phyloP scores from a whole-genome alignment of 2,888 invertebrate genomes.

The Hartigia nigra region DNA sequence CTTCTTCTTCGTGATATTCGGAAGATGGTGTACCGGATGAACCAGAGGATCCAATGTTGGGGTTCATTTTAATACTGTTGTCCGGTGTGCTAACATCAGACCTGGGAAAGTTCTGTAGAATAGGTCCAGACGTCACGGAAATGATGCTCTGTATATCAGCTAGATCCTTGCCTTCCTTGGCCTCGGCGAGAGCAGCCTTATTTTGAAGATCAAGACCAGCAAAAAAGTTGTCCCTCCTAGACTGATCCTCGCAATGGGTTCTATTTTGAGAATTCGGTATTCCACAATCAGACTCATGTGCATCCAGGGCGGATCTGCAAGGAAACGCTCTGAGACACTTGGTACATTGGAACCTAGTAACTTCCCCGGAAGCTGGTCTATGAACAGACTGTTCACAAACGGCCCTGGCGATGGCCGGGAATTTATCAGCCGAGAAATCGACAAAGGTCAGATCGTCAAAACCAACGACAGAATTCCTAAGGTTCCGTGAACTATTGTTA shows the following conservation, averaged over 20 bases:
- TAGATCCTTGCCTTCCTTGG: constrained; percentile 74
- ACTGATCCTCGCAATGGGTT: constrained; percentile 70
- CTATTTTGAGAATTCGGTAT: constrained; percentile 73
- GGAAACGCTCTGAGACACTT: constrained; percentile 80
- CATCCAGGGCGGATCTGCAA: constrained; percentile 75
- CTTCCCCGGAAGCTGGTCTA: constrained; percentile 69
- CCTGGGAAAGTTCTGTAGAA: constrained; percentile 48
- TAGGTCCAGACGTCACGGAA: constrained; percentile 74
- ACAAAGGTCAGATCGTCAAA: constrained; percentile 80
- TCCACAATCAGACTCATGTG: constrained; percentile 74
- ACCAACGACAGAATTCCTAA: constrained; percentile 70
- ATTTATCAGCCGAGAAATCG: constrained; percentile 85
- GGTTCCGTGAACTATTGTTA: constrained; percentile 39
- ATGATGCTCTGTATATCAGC: constrained; percentile 89
- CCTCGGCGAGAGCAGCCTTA: constrained; percentile 68
- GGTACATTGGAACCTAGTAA: constrained; percentile 76
- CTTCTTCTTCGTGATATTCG: constrained; percentile 72
- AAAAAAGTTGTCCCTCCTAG: constrained; percentile 82
- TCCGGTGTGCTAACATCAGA: constrained; percentile 53
- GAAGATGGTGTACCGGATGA: constrained; percentile 57
- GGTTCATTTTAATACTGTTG: constrained; percentile 40
- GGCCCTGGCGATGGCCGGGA: constrained; percentile 80
- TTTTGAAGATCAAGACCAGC: constrained; percentile 83
- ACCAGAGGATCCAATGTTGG: constrained; percentile 50
- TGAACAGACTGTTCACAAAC: constrained; percentile 78